These are phyloP conservation scores for Xestia rhomboidea DNA, from an alignment of 2,888 invertebrate genomes.

Conservation along the genomic window DNA sequence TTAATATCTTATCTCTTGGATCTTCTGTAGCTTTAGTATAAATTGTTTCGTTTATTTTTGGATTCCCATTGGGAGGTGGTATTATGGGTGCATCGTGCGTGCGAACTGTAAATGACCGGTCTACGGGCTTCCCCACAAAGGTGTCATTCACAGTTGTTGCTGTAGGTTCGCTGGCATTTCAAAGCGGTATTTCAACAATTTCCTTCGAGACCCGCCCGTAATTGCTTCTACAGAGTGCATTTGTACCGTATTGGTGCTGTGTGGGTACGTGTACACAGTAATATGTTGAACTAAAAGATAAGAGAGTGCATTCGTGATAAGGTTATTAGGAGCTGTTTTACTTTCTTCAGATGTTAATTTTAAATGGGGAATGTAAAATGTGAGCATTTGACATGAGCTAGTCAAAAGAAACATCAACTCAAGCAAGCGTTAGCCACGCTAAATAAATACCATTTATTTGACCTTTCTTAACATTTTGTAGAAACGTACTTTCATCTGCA, in stretches of 20 bases:
- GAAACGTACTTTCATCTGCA: conserved; percentile 43
- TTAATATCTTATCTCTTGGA: conserved; percentile 36
- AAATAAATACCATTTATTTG: conserved; percentile 9
- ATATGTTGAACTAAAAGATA: conserved; percentile 49
- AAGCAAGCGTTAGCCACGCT: background rate
- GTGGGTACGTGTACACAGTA: conserved; percentile 7
- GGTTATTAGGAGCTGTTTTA: conserved; percentile 1
- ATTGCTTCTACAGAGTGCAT: conserved; percentile 39
- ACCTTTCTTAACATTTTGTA: conserved; percentile 29
- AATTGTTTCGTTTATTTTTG: conserved; percentile 11
- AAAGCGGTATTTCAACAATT: conserved; percentile 52
- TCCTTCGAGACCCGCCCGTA: conserved; percentile 31
- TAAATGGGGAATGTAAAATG: background rate
- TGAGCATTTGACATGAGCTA: background rate
- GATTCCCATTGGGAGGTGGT: conserved; percentile 10
- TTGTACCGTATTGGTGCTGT: conserved; percentile 30
- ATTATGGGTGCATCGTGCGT: conserved; percentile 2
- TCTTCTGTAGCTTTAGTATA: background rate
- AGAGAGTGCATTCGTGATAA: conserved; percentile 48
- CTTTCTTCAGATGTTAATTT: conserved; percentile 17
- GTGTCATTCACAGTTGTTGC: conserved; percentile 49
- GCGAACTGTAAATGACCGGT: conserved; percentile 30
- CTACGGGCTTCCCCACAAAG: conserved; percentile 41
- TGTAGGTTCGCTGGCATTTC: conserved; percentile 37
- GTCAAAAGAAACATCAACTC: conserved; percentile 11